phyloP scores from a whole-genome alignment of 2,797 vertebrate genomes.

The Leucoraja ocellata region DNA sequence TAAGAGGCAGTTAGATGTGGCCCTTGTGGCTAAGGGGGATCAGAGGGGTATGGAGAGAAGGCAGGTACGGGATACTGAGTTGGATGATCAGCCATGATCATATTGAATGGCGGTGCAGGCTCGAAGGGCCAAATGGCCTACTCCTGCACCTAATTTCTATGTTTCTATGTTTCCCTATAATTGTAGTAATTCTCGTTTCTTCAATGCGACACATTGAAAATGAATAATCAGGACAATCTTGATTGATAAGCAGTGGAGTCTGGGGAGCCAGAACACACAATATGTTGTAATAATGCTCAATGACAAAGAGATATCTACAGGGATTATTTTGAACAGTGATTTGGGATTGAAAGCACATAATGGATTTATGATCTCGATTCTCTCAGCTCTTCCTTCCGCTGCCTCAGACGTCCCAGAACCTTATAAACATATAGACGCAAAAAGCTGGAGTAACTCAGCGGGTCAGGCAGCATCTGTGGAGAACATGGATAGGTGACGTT shows the following conservation, averaged over 20 bases:
- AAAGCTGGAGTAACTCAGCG: too few relatives aligned
- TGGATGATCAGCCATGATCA: too few relatives aligned
- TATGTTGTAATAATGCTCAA: constrained; percentile 13
- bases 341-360: background rate
- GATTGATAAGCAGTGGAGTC: constrained; percentile 16
- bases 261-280: constrained; percentile 3
- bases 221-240: constrained; percentile 32
- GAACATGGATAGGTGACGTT: too few relatives aligned
- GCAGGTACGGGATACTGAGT: too few relatives aligned
- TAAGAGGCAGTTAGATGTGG: too few relatives aligned
- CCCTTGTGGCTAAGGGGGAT: too few relatives aligned
- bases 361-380: constrained; percentile 2
- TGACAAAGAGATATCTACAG: constrained; percentile 8
- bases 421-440: background rate
- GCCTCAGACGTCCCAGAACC: background rate
- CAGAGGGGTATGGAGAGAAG: too few relatives aligned
- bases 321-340: constrained; percentile 27
- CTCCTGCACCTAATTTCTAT: too few relatives aligned
- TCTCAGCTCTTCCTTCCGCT: background rate
- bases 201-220: constrained; percentile 24
- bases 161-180: background rate
- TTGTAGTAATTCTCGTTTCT: constrained; percentile 29
- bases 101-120: too few relatives aligned
- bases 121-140: too few relatives aligned
- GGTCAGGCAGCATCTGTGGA: too few relatives aligned